phyloP scores from a whole-genome alignment of 2,888 invertebrate species.

The Drosophila bunnanda region DNA sequence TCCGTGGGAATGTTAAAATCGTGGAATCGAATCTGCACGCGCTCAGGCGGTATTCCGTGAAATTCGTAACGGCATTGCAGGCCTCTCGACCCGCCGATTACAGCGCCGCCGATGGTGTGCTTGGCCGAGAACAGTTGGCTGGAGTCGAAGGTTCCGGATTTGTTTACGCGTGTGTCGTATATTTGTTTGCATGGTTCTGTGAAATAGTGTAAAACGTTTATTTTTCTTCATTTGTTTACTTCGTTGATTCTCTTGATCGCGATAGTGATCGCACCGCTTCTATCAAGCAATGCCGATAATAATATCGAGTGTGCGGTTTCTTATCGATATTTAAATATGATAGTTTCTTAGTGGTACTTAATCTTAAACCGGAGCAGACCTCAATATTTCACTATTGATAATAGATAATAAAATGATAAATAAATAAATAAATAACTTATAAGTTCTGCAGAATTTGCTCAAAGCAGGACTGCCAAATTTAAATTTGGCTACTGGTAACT shows the following conservation, averaged over 20 bases:
- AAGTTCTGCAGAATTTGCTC: too few species aligned
- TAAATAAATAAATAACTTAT: too few species aligned
- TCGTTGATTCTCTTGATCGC: too few species aligned
- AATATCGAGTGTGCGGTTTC: too few species aligned
- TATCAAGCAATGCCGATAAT: too few species aligned
- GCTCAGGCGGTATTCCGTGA: conserved; percentile 92
- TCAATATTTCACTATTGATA: too few species aligned
- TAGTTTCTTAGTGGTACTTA: too few species aligned
- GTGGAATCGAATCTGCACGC: conserved; percentile 85
- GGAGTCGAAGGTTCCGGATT: conserved; percentile 93
- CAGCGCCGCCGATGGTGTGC: conserved; percentile 9
- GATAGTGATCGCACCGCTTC: too few species aligned
- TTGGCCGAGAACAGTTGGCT: conserved; percentile 90
- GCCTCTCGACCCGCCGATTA: conserved; percentile 35
- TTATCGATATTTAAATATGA: too few species aligned
- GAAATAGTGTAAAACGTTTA: background rate
- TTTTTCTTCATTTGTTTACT: too few species aligned
- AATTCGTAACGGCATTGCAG: conserved; percentile 94
- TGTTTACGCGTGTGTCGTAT: conserved; percentile 91
- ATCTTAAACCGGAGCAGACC: too few species aligned
- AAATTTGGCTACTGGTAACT: background rate
- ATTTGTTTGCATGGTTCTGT: conserved; percentile 91
- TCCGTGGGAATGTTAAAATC: conserved; percentile 83
- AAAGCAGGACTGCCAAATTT: background rate
- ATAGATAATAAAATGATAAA: too few species aligned